A percentile compares a stretch with the other conserved stretches of the same genome.
Conservation (phyloP, 2,888 invertebrate species). For the Synergus laeviventris region DNA sequence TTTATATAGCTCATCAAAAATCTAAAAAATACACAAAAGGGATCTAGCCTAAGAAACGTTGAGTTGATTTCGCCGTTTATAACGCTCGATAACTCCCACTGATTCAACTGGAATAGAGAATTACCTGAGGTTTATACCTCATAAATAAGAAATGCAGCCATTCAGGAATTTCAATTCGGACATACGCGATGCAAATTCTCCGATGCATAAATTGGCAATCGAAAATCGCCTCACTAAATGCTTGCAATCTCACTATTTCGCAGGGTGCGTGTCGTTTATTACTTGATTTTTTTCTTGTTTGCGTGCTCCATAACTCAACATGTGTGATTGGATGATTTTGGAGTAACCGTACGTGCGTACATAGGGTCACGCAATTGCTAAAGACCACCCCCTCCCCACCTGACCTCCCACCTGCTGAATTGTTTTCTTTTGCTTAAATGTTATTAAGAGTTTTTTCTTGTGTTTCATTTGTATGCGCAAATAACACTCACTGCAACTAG, state of each 20-base stretch:
- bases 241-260: constrained; percentile 71
- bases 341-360: constrained; percentile 70
- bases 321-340: constrained; percentile 65
- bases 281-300: constrained; percentile 51
- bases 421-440: constrained; percentile 74
- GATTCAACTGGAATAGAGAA: constrained; percentile 34
- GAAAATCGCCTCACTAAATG: constrained; percentile 67
- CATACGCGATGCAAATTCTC: constrained; percentile 62
- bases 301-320: constrained; percentile 70
- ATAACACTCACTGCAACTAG: constrained; percentile 76
- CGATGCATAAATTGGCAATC: constrained; percentile 63
- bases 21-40: constrained; percentile 32
- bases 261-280: constrained; percentile 62
- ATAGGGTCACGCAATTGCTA: constrained; percentile 71
- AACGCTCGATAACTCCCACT: constrained; percentile 32
- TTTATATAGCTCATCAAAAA: constrained; percentile 32
- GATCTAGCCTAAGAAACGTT: constrained; percentile 27
- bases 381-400: constrained; percentile 67
- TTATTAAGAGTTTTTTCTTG: constrained; percentile 73
- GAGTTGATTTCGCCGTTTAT: constrained; percentile 20
- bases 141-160: constrained; percentile 53
- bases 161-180: constrained; percentile 60
- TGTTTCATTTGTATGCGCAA: constrained; percentile 74
- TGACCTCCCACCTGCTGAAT: constrained; percentile 70
- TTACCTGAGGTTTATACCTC: constrained; percentile 31